Percentiles rank a stretch among this genome's conserved stretches.
Conservation (phyloP, 2,113 vertebrate genomes). For the Corythoichthys intestinalis region DNA sequence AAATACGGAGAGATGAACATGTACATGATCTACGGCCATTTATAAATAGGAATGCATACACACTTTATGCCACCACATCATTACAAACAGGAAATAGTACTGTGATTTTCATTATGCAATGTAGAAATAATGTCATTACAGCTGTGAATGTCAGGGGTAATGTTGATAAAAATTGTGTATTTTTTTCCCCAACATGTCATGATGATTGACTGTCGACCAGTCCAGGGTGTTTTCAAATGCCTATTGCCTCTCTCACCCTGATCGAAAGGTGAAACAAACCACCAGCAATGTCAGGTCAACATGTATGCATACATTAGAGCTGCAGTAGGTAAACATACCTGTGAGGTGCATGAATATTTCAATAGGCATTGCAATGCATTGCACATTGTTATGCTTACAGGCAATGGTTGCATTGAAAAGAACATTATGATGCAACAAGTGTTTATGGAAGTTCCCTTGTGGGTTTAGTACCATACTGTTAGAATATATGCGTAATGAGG, state of each 20-base stretch:
- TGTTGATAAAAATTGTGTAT: background rate
- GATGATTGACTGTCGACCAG: too few species aligned
- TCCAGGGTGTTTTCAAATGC: too few species aligned
- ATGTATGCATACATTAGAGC: background rate
- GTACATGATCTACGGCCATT: background rate
- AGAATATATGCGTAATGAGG: background rate
- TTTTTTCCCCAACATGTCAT: too few species aligned
- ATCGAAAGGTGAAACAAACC: background rate
- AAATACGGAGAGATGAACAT: constrained; percentile 1
- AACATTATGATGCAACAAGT: constrained; percentile 32
- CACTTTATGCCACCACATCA: constrained; percentile 10
- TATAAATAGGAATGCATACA: background rate
- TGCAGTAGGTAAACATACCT: background rate
- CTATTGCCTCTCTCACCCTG: background rate
- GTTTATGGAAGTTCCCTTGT: constrained; percentile 38
- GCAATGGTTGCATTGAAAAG: constrained; percentile 34
- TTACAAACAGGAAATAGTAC: background rate
- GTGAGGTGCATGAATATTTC: constrained; percentile 1
- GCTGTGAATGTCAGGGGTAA: background rate
- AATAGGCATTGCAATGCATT: background rate
- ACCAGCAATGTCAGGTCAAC: background rate
- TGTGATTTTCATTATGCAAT: background rate
- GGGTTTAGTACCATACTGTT: constrained; percentile 36
- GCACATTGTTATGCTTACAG: constrained; percentile 7
- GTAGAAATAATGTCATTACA: background rate